Evolutionary conservation across 2,797 vertebrate genomes (phyloP).

Genomic region (Muscicapa comitata): DNA sequence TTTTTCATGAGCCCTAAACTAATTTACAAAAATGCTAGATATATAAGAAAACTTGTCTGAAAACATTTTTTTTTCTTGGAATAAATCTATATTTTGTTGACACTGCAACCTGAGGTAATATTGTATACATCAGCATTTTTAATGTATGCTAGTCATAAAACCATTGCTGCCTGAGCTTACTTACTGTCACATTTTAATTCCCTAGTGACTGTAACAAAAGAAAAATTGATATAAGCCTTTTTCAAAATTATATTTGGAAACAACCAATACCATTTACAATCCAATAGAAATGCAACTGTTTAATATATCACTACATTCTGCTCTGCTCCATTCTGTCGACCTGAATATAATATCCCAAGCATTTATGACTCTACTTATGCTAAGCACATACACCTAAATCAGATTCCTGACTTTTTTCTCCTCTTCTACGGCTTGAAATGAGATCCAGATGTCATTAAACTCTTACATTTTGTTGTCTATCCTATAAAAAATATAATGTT

Average conservation of each 20-base stretch:
- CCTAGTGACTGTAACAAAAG: background rate
- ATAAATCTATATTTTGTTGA: background rate
- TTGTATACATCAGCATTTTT: background rate
- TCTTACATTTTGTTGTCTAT: background rate
- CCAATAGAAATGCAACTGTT: background rate
- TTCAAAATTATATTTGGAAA: background rate
- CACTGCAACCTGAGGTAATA: background rate
- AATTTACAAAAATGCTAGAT: background rate
- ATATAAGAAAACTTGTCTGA: background rate
- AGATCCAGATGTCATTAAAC: background rate
- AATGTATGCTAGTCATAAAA: background rate
- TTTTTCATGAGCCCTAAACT: background rate
- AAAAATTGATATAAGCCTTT: background rate
- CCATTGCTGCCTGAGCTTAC: background rate
- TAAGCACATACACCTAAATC: background rate
- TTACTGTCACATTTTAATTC: background rate
- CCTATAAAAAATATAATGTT: background rate
- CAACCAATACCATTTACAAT: background rate
- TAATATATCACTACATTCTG: background rate
- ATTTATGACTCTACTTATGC: background rate
- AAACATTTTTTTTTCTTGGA: background rate
- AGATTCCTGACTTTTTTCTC: background rate
- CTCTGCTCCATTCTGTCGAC: background rate
- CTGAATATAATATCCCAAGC: background rate
- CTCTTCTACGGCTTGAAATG: background rate